Percentiles rank a stretch among this genome's conserved stretches.
Conservation (phyloP, 2,797 vertebrate species). For the Dicrostonyx torquatus region DNA sequence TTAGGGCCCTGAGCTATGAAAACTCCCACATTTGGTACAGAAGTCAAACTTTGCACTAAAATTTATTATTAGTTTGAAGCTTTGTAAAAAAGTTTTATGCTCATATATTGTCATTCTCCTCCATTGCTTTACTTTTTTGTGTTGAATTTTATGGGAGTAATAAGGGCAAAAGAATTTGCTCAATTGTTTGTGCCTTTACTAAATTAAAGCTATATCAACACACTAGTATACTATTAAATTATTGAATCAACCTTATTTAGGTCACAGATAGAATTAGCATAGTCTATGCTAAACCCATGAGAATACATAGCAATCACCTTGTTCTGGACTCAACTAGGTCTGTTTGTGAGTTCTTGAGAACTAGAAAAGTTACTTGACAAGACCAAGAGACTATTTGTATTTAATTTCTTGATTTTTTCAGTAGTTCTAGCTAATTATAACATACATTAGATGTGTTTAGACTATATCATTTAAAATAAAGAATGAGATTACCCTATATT, state of each 20-base stretch:
- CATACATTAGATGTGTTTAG: constrained; percentile 25
- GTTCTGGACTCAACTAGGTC: neutral
- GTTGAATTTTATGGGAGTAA: constrained; percentile 52
- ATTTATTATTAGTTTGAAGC: constrained; percentile 73
- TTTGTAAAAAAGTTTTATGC: constrained; percentile 16
- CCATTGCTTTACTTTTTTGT: constrained; percentile 47
- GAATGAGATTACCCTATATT: neutral
- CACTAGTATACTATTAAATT: constrained; percentile 46
- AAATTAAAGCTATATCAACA: constrained; percentile 52
- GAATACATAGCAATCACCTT: constrained; percentile 45
- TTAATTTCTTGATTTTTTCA: constrained; percentile 31
- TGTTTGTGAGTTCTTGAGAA: neutral
- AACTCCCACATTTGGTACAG: constrained; percentile 78
- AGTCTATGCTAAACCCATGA: constrained; percentile 27
- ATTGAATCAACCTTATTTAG: constrained; percentile 61
- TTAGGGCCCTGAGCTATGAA: constrained; percentile 79
- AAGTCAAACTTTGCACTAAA: constrained; percentile 79
- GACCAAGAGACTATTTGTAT: neutral
- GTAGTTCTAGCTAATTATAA: constrained; percentile 14
- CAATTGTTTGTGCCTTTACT: constrained; percentile 78
- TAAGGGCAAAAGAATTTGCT: constrained; percentile 59
- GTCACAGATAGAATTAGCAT: constrained; percentile 36
- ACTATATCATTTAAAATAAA: constrained; percentile 43
- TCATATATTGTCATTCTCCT: constrained; percentile 67
- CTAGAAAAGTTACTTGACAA: constrained; percentile 12